These are phyloP conservation scores for Spongilla lacustris DNA, from an alignment of 37 sponge, comb jelly and placozoan genomes.

Conservation along the genomic window DNA sequence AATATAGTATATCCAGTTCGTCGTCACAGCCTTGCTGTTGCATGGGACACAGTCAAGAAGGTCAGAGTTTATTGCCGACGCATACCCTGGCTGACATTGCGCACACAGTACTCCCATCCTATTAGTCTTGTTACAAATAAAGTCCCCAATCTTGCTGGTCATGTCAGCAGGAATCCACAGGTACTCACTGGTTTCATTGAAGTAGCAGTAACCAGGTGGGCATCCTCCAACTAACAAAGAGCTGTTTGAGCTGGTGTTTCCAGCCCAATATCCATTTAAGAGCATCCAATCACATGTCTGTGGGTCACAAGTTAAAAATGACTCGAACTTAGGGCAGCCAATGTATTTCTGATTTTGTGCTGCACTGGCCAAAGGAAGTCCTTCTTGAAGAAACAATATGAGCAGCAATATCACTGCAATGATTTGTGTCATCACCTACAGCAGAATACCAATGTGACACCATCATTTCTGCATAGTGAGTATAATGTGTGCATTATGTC, in stretches of 20 bases:
- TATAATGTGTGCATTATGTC: too few relatives aligned
- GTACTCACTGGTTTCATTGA: not conserved
- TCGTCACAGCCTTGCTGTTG: not conserved
- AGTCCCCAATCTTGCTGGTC: not conserved
- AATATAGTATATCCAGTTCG: slow-evolving; percentile 14
- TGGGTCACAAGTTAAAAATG: not conserved
- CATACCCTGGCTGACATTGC: slow-evolving; percentile 28
- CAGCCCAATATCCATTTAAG: slow-evolving; percentile 33
- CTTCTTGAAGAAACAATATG: not conserved
- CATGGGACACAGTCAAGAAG: slow-evolving; percentile 36
- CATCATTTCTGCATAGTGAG: too few relatives aligned
- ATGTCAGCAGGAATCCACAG: not conserved
- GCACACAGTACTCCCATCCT: slow-evolving; percentile 49
- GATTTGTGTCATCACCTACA: not conserved
- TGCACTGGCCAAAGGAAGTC: not conserved
- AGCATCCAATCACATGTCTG: not conserved
- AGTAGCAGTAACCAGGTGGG: slow-evolving; percentile 28
- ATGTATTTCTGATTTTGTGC: not conserved
- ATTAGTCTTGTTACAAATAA: slow-evolving; percentile 11
- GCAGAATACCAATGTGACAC: not conserved
- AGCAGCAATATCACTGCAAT: not conserved
- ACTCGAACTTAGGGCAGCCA: not conserved
- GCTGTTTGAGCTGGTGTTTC: not conserved
- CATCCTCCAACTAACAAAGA: slow-evolving; percentile 1
- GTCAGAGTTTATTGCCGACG: slow-evolving; percentile 26